A percentile compares a stretch with the other conserved stretches of the same genome.
Evolutionary conservation across 2,113 vertebrate genomes (phyloP).

Genomic region (Cephalopterus ornatus): DNA sequence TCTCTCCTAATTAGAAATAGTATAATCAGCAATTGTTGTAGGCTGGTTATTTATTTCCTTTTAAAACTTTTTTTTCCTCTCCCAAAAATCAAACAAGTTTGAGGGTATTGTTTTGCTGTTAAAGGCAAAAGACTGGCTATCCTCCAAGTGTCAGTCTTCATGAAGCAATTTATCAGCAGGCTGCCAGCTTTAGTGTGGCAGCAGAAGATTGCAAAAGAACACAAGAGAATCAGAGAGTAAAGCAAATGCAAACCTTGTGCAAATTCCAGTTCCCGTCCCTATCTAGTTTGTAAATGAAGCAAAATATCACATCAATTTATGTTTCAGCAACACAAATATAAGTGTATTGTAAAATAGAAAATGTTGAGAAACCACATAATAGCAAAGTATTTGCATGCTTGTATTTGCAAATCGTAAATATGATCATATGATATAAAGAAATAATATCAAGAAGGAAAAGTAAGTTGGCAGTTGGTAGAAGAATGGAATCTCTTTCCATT

Average conservation of each 20-base stretch:
- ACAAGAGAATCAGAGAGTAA: not conserved
- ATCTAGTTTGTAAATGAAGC: constrained; percentile 2
- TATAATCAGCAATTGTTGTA: not conserved
- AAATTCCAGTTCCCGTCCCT: not conserved
- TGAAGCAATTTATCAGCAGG: constrained; percentile 25
- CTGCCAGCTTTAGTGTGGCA: constrained; percentile 11
- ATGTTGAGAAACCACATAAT: not conserved
- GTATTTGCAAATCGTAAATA: not conserved
- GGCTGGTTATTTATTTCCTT: not conserved
- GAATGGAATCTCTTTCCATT: not conserved
- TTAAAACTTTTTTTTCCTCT: not conserved
- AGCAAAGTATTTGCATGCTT: not conserved
- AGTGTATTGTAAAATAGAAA: not conserved
- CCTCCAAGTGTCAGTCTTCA: constrained; percentile 20
- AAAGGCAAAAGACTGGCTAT: not conserved
- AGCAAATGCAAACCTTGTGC: not conserved
- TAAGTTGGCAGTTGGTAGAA: not conserved
- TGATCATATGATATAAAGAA: not conserved
- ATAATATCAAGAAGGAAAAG: not conserved
- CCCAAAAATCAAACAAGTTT: not conserved
- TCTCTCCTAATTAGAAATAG: not conserved
- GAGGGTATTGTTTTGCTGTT: not conserved
- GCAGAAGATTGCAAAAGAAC: constrained; percentile 18
- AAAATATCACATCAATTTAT: constrained; percentile 8
- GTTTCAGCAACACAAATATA: not conserved